Conservation (phyloP, 92 coral and sea anemone species). For the Zoanthus gigantus region DNA sequence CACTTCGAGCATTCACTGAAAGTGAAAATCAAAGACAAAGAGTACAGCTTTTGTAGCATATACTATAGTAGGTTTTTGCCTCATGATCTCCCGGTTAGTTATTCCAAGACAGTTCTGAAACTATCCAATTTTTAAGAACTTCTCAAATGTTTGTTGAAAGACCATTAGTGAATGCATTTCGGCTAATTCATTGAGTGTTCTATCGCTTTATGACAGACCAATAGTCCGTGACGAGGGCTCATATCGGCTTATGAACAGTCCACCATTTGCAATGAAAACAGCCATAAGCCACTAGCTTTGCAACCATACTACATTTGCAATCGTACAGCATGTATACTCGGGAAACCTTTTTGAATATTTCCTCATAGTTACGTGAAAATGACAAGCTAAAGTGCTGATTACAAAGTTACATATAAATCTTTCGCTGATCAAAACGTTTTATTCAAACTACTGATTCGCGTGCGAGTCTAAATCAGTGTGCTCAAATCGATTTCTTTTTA, state of each 20-base stretch:
- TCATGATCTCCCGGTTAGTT: background rate
- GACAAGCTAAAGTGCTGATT: conserved; percentile 48
- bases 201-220: conserved; percentile 35
- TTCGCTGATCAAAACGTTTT: conserved; percentile 15
- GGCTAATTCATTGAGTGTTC: conserved; percentile 36
- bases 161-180: conserved; percentile 48
- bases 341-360: conserved; percentile 30
- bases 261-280: background rate
- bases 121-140: conserved; percentile 35
- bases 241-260: background rate
- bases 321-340: background rate
- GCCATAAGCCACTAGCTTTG: background rate
- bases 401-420: conserved; percentile 33
- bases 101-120: conserved; percentile 7
- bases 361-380: conserved; percentile 30
- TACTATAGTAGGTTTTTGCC: background rate
- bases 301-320: background rate
- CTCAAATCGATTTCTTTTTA: conserved; percentile 2
- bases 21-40: background rate
- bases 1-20: background rate
- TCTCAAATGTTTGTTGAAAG: conserved; percentile 49
- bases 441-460: conserved; percentile 11
- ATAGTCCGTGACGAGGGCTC: conserved; percentile 45
- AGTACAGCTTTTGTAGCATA: background rate
- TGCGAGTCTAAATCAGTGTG: background rate